Evolutionary conservation across 2,888 invertebrate species (phyloP), one percentile per base, ranked within the genome.

Genomic region (Julus scandinavius): DNA sequence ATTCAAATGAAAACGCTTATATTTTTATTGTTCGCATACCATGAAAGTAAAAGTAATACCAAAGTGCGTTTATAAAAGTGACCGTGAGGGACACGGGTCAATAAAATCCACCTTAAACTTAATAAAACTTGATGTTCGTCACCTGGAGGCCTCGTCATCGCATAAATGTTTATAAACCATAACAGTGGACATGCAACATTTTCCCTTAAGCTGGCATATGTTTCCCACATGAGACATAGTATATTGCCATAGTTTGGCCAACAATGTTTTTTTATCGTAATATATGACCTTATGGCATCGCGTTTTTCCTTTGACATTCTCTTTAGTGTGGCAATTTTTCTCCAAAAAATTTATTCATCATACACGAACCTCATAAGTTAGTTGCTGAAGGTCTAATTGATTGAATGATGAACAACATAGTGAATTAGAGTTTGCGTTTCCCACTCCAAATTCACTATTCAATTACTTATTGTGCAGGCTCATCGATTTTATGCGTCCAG

Each of bases 311-410:
- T n/a, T 63, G n/a, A 17, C 63, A 17, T 17, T n/a, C n/a, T 0
- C n/a, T 63, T 63, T 17, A 63, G 63, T 63, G n/a, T n/a, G 63
- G n/a, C 63, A 63, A 63, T 63, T 63, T 63, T 63, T 63, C n/a
- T n/a, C 4, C 63, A 1, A 17, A 49, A 63, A 63, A 63, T 63
- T 63, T 63, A 63, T 63, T 63, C 17, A 63, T n/a, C 63, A 17
- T 7, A 63, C 63, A 63, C 63, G 63, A 63, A 63, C 63, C 63
- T n/a, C 20, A 63, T 63, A 63, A 63, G 1, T 63, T 63, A 63
- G 63, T 63, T 63, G 17, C n/a, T 63, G 63, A 63, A 63, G 63
- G n/a, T n/a, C 63, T 63, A 63, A 63, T 63, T 63, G 63, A 63
- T 20, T 63, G 63, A 63, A 58, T 58, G 58, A 58, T 58, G 58